A percentile compares a stretch with the other conserved stretches of the same genome.
Conservation (phyloP, 1,140 invertebrate species). For the Pissodes strobi region DNA sequence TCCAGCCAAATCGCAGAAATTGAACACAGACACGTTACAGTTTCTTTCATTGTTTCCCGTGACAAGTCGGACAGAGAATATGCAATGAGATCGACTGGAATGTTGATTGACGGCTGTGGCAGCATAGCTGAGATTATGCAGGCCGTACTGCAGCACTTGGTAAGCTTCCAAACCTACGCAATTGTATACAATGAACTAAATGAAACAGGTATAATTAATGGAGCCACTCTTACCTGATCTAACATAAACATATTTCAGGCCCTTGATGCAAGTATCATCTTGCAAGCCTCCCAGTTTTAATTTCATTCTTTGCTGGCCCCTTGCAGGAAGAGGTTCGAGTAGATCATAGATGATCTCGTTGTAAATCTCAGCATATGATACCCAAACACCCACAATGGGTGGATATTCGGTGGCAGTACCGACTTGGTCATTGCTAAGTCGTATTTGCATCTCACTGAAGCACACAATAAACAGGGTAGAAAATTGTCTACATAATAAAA, state of each 20-base stretch:
- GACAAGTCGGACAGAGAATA: constrained; percentile 83
- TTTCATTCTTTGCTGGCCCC: constrained; percentile 56
- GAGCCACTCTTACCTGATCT: constrained; percentile 51
- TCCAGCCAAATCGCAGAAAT: constrained; percentile 91
- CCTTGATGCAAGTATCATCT: constrained; percentile 76
- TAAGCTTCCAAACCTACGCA: constrained; percentile 74
- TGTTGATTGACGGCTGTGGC: constrained; percentile 82
- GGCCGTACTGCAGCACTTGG: constrained; percentile 76
- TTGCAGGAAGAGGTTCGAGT: constrained; percentile 59
- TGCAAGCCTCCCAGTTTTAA: constrained; percentile 67
- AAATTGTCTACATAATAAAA: too few relatives aligned
- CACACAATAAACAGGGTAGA: too few relatives aligned
- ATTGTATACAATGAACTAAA: neutral
- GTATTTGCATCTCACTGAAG: too few relatives aligned
- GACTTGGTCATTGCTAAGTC: constrained; percentile 55
- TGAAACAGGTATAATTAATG: neutral
- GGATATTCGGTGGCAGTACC: constrained; percentile 43
- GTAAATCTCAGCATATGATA: constrained; percentile 92
- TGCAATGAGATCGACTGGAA: constrained; percentile 86
- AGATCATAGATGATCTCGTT: constrained; percentile 91
- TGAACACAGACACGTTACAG: constrained; percentile 57
- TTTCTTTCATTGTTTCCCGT: constrained; percentile 27
- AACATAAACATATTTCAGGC: constrained; percentile 76
- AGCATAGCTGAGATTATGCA: constrained; percentile 80
- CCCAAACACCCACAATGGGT: constrained; percentile 68